Evolutionary conservation across 2,113 vertebrate genomes (phyloP).

Genomic region (Notarius quadriscutis): DNA sequence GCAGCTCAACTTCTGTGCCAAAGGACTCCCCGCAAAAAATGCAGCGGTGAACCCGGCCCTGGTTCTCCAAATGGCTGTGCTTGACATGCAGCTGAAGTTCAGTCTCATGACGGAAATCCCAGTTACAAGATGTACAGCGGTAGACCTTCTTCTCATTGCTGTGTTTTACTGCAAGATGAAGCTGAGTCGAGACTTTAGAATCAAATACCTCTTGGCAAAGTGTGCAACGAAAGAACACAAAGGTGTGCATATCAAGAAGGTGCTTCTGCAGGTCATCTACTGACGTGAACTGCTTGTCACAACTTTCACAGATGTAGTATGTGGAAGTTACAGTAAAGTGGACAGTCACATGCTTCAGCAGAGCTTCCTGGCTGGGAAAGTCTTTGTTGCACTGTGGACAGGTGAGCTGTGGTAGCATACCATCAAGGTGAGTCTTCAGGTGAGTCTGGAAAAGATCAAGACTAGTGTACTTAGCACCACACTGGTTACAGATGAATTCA

Average conservation of each 20-base stretch:
- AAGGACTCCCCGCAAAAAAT: conserved; percentile 97
- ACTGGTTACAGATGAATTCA: conserved; percentile 91
- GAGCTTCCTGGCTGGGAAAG: conserved; percentile 92
- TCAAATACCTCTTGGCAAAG: conserved; percentile 97
- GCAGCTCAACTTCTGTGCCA: conserved; percentile 94
- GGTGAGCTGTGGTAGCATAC: conserved; percentile 87
- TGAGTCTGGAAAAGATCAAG: conserved; percentile 96
- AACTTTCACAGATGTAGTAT: conserved; percentile 97
- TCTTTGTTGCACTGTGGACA: conserved; percentile 98
- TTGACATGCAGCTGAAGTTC: conserved; percentile 95
- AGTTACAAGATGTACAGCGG: conserved; percentile 95
- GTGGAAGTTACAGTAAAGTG: conserved; percentile 97
- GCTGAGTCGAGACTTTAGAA: conserved; percentile 96
- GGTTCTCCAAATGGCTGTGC: conserved; percentile 95
- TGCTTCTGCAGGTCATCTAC: conserved; percentile 98
- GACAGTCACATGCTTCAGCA: conserved; percentile 93
- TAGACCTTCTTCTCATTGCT: conserved; percentile 97
- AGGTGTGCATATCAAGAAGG: conserved; percentile 97
- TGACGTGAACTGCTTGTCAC: conserved; percentile 96
- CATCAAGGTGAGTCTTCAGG: conserved; percentile 95
- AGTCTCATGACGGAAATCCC: conserved; percentile 95
- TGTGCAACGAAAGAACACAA: conserved; percentile 96
- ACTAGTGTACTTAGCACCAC: conserved; percentile 87
- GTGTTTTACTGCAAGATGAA: conserved; percentile 96
- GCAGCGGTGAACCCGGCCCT: conserved; percentile 72